Conservation (phyloP, 2,888 invertebrate species). For the Esperia sulphurella region DNA sequence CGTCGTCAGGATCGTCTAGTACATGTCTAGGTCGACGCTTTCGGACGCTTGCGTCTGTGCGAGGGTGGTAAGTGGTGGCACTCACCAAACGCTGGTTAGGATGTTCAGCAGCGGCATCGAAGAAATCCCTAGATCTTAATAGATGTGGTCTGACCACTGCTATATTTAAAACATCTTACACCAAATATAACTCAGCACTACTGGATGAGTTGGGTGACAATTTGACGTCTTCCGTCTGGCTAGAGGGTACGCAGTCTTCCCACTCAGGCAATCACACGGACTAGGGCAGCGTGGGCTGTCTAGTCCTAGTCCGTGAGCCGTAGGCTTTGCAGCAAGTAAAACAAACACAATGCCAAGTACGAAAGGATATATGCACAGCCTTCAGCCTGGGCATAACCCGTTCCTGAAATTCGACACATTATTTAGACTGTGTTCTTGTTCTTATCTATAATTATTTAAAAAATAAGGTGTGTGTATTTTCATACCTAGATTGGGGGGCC, state of each 20-base stretch:
- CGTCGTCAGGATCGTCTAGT: no score
- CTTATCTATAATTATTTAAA: no score
- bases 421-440: no score
- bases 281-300: slow-evolving; percentile 87
- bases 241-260: slow-evolving; percentile 65
- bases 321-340: slow-evolving; percentile 86
- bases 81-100: no score
- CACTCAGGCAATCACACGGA: slow-evolving; percentile 81
- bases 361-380: slow-evolving; percentile 84
- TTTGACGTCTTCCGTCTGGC: slow-evolving; percentile 27
- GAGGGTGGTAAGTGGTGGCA: no score
- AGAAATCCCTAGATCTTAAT: not conserved
- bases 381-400: slow-evolving; percentile 83
- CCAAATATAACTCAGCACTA: slow-evolving; percentile 80
- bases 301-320: no score
- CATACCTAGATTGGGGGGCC: no score
- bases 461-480: no score
- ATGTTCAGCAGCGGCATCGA: no score
- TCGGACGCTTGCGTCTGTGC: no score
- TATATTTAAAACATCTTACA: slow-evolving; percentile 52
- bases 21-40: no score
- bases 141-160: not conserved
- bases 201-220: slow-evolving; percentile 46
- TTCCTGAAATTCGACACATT: slow-evolving; percentile 58
- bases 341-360: slow-evolving; percentile 87